These are phyloP conservation scores for Glossosoma conforme DNA, from an alignment of 1,140 invertebrate species.

Conservation along the genomic window DNA sequence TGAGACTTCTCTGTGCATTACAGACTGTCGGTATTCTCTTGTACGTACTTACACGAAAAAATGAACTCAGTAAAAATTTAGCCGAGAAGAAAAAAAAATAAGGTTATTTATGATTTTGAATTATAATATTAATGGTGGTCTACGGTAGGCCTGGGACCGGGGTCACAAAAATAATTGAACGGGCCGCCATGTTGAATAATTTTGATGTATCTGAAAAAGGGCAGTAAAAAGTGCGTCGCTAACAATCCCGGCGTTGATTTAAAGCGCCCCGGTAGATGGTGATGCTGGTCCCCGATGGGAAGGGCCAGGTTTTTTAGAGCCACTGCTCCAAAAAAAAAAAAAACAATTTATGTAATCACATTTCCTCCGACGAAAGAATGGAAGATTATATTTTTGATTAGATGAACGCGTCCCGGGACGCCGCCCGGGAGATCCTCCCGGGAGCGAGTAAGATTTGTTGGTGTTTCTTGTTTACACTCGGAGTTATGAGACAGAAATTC, in stretches of 20 bases:
- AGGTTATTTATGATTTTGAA: too few species aligned
- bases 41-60: too few species aligned
- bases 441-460: conserved; percentile 20
- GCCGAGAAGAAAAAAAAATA: too few species aligned
- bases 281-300: conserved; percentile 9
- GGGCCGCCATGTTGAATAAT: conserved; percentile 8
- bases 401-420: conserved; percentile 27
- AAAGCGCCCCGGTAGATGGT: conserved; percentile 6
- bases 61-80: too few species aligned
- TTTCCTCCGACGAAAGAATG: conserved; percentile 28
- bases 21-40: too few species aligned
- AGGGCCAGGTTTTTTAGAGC: conserved; percentile 20
- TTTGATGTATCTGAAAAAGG: conserved; percentile 17
- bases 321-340: conserved; percentile 18
- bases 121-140: too few species aligned
- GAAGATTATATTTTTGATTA: conserved; percentile 34
- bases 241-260: conserved; percentile 18
- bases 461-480: conserved; percentile 28
- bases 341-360: conserved; percentile 32
- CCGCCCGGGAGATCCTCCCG: conserved; percentile 6
- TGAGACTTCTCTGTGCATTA: too few species aligned
- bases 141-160: too few species aligned
- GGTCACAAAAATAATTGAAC: too few species aligned
- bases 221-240: conserved; percentile 1
- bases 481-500: conserved; percentile 19